phyloP scores from a whole-genome alignment of 2,797 vertebrate species.

The Pangasius sanitwongsei region DNA sequence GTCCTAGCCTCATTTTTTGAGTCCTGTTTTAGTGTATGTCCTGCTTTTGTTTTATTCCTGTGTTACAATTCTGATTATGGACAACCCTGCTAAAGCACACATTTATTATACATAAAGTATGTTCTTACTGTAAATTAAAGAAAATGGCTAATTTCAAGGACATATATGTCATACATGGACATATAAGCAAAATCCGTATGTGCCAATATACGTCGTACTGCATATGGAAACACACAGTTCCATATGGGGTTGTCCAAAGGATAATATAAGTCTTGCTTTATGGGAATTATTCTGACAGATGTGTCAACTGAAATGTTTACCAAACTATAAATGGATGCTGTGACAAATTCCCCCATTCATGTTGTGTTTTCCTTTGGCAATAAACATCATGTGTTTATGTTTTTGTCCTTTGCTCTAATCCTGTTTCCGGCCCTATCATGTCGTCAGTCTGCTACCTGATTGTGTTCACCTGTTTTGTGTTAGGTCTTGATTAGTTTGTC shows the following conservation, averaged over 20 bases:
- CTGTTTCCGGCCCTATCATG: background rate
- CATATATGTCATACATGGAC: background rate
- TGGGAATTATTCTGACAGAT: background rate
- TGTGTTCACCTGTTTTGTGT: slow-evolving; percentile 1
- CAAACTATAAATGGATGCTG: background rate
- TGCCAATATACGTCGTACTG: background rate
- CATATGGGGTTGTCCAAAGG: background rate
- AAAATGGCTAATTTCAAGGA: too few relatives aligned
- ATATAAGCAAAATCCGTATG: background rate
- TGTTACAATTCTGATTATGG: too few relatives aligned
- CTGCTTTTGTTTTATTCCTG: too few relatives aligned
- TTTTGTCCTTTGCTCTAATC: background rate
- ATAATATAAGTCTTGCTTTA: background rate
- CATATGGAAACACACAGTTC: background rate
- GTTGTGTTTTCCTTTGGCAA: background rate
- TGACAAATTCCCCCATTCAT: background rate
- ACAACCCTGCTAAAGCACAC: too few relatives aligned
- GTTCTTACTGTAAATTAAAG: too few relatives aligned
- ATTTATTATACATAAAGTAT: too few relatives aligned
- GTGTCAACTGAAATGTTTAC: background rate
- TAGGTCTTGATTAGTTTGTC: background rate
- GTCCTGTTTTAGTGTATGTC: too few relatives aligned
- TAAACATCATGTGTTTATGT: background rate
- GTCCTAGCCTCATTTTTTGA: too few relatives aligned
- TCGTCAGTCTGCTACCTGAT: background rate